Percentiles rank a stretch among this genome's conserved stretches.
Evolutionary conservation across 2,888 invertebrate species (phyloP).

Genomic region (Trissoscelio sp.): DNA sequence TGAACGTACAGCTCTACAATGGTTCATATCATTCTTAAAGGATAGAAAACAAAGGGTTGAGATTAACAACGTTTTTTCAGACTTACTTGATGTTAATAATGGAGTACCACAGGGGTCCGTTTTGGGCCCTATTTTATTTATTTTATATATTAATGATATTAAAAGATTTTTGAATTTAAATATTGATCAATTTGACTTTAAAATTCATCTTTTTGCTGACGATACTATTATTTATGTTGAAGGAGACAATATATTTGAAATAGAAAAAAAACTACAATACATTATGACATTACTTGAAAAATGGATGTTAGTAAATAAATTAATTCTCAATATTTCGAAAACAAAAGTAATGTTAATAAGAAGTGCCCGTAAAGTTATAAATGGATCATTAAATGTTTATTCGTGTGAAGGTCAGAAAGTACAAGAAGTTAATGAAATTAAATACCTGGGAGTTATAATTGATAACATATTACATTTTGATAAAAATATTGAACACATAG

Average conservation of each 20-base stretch:
- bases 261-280: slow-evolving; percentile 6
- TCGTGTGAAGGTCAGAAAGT: not conserved
- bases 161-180: not conserved
- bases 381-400: not conserved
- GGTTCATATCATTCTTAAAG: not conserved
- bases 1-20: not conserved
- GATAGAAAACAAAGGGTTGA: slow-evolving; percentile 12
- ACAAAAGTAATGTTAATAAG: slow-evolving; percentile 16
- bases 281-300: not conserved
- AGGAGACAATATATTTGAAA: not conserved
- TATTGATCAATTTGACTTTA: not conserved
- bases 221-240: slow-evolving; percentile 14
- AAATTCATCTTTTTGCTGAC: slow-evolving; percentile 26
- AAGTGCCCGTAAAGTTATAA: not conserved
- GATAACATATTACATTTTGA: slow-evolving; percentile 15
- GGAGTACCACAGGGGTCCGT: not conserved
- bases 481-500: not conserved
- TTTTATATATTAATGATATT: slow-evolving; percentile 2
- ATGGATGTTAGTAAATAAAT: slow-evolving; percentile 13
- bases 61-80: not conserved
- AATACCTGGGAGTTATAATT: slow-evolving; percentile 11
- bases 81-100: not conserved
- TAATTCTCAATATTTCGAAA: slow-evolving; percentile 16
- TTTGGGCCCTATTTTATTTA: slow-evolving; percentile 4
- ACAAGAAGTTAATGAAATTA: slow-evolving; percentile 3